A percentile compares a stretch with the other conserved stretches of the same genome.
phyloP scores from a whole-genome alignment of 2,113 vertebrate species.

The Ailuropoda melanoleuca region DNA sequence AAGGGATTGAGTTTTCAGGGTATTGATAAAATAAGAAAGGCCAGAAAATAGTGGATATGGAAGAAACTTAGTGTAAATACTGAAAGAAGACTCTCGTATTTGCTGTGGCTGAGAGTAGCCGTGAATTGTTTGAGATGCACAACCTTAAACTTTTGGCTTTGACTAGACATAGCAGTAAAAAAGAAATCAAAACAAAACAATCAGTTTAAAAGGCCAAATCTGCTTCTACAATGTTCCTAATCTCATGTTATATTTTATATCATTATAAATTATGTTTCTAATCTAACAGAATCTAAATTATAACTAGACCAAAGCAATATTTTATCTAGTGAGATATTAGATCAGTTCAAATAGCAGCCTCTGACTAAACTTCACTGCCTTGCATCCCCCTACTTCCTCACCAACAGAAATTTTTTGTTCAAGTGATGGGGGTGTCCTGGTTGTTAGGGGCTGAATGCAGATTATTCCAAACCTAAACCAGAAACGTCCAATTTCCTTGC shows the following conservation, averaged over 20 bases:
- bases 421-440: neutral
- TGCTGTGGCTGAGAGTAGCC: neutral
- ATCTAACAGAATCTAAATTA: slow-evolving; percentile 44
- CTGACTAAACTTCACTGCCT: neutral
- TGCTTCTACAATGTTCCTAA: slow-evolving; percentile 5
- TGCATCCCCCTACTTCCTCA: neutral
- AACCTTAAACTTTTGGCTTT: slow-evolving; percentile 35
- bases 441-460: neutral
- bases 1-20: neutral
- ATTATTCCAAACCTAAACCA: slow-evolving; percentile 31
- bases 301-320: slow-evolving; percentile 38
- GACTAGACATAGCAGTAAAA: slow-evolving; percentile 21
- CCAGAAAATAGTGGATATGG: neutral
- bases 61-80: slow-evolving; percentile 15
- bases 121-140: slow-evolving; percentile 20
- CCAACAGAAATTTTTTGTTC: neutral
- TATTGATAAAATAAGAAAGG: slow-evolving; percentile 3
- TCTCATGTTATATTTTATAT: slow-evolving; percentile 38
- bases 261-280: slow-evolving; percentile 9
- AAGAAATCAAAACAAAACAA: slow-evolving; percentile 56
- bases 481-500: neutral
- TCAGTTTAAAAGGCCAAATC: slow-evolving; percentile 25
- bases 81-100: slow-evolving; percentile 32
- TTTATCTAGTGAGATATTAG: neutral
- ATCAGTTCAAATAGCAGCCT: neutral